Conservation (phyloP, 2,888 invertebrate genomes). For the Heliconius erato region DNA sequence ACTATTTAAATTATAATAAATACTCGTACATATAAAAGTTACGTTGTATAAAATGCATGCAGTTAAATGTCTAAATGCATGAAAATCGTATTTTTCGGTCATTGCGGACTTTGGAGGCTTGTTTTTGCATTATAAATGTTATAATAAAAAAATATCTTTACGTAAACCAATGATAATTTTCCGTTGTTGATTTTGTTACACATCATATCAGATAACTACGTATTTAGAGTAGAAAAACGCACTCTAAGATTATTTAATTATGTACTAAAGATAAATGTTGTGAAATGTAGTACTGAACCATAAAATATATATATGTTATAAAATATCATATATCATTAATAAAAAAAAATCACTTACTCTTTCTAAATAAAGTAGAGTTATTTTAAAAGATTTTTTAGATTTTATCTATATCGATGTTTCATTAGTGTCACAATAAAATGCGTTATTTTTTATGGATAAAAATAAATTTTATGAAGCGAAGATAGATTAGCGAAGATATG, state of each 20-base stretch:
- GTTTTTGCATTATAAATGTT: background rate
- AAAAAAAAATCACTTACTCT: too few species aligned
- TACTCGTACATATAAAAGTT: background rate
- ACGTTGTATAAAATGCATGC: too few species aligned
- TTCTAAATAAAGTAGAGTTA: too few species aligned
- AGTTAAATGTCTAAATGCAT: background rate
- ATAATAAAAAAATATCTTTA: background rate
- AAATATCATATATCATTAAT: too few species aligned
- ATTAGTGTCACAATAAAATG: too few species aligned
- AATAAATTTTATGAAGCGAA: too few species aligned
- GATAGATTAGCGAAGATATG: too few species aligned
- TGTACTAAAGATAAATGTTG: background rate
- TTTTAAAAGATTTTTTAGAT: too few species aligned
- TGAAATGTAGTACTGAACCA: too few species aligned
- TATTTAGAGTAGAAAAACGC: constrained; percentile 19
- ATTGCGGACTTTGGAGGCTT: background rate
- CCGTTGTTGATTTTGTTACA: constrained; percentile 24
- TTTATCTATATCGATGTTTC: too few species aligned
- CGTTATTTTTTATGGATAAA: too few species aligned
- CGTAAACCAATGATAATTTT: background rate
- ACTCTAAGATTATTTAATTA: constrained; percentile 19
- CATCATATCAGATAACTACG: constrained; percentile 12
- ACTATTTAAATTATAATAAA: background rate
- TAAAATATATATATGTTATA: too few species aligned
- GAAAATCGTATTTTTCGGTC: background rate